Conservation (phyloP, 2,797 vertebrate genomes). For the Dryobates pubescens region DNA sequence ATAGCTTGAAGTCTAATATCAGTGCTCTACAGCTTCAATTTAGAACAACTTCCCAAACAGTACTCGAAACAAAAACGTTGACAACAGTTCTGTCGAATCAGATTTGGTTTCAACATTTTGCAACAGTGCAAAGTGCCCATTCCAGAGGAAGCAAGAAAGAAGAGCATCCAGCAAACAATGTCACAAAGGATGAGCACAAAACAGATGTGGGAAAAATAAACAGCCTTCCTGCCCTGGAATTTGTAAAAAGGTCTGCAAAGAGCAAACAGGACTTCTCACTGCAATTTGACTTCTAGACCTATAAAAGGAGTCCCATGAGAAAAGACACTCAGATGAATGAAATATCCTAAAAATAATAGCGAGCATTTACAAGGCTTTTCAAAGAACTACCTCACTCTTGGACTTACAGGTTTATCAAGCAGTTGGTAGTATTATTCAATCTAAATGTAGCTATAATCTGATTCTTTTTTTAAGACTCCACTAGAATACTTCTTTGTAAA, state of each 20-base stretch:
- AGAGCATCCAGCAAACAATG: slow-evolving; percentile 83
- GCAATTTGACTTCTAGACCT: slow-evolving; percentile 73
- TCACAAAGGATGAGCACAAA: slow-evolving; percentile 83
- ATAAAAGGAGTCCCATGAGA: slow-evolving; percentile 73
- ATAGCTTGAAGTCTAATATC: not conserved
- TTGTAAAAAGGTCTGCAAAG: slow-evolving; percentile 89
- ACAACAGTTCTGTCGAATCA: slow-evolving; percentile 47
- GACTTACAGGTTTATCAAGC: not conserved
- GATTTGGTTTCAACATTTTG: slow-evolving; percentile 69
- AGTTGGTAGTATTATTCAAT: not conserved
- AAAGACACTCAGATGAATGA: slow-evolving; percentile 49
- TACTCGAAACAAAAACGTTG: slow-evolving; percentile 48
- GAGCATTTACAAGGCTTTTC: not conserved
- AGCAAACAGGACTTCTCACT: slow-evolving; percentile 82
- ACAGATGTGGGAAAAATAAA: slow-evolving; percentile 99
- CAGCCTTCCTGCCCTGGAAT: slow-evolving; percentile 90
- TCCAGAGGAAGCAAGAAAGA: slow-evolving; percentile 74
- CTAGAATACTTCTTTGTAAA: not conserved
- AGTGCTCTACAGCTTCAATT: not conserved
- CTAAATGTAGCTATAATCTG: not conserved
- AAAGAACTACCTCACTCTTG: not conserved
- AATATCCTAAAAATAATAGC: slow-evolving; percentile 26
- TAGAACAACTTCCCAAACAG: not conserved
- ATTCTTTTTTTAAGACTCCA: not conserved
- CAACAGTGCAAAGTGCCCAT: slow-evolving; percentile 77